phyloP scores from a whole-genome alignment of 64 coral and sea anemone genomes.

The Actinia tenebrosa region DNA sequence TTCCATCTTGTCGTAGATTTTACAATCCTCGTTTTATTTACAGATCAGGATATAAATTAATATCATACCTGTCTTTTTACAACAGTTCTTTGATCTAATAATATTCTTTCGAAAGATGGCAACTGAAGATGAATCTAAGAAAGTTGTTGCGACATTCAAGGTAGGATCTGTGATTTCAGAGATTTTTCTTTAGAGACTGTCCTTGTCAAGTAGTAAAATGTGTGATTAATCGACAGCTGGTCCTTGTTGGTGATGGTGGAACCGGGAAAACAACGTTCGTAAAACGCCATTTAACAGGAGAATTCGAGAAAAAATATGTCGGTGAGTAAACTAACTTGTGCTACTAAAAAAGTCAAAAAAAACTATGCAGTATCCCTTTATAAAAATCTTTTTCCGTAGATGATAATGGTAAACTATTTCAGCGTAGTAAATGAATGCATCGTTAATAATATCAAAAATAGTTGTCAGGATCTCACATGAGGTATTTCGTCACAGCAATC shows the following conservation, averaged over 20 bases:
- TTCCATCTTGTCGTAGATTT: neutral
- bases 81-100: neutral
- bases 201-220: neutral
- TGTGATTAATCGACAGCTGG: slow-evolving; percentile 49
- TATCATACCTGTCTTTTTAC: neutral
- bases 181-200: neutral
- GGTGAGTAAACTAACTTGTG: slow-evolving; percentile 48
- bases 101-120: neutral
- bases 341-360: too few relatives aligned
- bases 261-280: slow-evolving; percentile 98
- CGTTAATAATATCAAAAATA: too few relatives aligned
- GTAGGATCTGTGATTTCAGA: slow-evolving; percentile 22
- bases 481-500: too few relatives aligned
- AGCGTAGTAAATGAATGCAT: too few relatives aligned
- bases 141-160: slow-evolving; percentile 80
- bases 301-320: slow-evolving; percentile 99
- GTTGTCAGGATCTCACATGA: too few relatives aligned
- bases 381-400: too few relatives aligned
- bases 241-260: slow-evolving; percentile 97
- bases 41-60: neutral
- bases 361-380: too few relatives aligned
- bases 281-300: slow-evolving; percentile 92
- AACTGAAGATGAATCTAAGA: neutral
- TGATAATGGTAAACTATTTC: too few relatives aligned
- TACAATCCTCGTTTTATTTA: neutral